Base-by-base conservation (phyloP, 2,797 vertebrate genomes). In the Acridotheres tristis region DNA sequence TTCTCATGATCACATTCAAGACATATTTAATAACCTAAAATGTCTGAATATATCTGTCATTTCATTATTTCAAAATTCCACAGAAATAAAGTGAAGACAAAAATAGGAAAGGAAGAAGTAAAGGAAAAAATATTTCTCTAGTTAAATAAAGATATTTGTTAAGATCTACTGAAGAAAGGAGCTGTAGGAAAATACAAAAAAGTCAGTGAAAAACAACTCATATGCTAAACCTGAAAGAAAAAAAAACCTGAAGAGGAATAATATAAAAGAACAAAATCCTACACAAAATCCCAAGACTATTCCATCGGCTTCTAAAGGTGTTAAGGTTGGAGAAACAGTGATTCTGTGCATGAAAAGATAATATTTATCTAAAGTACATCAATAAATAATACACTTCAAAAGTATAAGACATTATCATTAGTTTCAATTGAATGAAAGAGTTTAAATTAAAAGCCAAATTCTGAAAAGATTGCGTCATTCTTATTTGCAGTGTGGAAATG, bases 121-220 rank as follows among this genome's bases (percentile, higher is more conserved):
- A 34, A 14, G 6, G 5, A 4, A 40, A 57, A 54, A n/a, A 1
- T 21, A 19, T 38, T 69, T 58, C 3, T 63, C 9, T 42, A 38
- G 5, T 7, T 77, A 88, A 50, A 42, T 21, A 77, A 63, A 69
- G 9, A 34, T 32, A 79, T 45, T 68, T 36, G 4, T 11, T 79
- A 63, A 27, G 34, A 72, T 27, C 20, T 57, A 43, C 11, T 36
- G 13, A 73, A 80, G 15, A 90, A 5, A 13, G 36, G 18, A 68
- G 2, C 12, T 57, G 2, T 16, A 71, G 26, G 1, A 45, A 72
- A 51, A 40, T 9, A 73, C 4, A 48, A 54, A 84, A 51, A 63
- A 48, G 7, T 0, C 9, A 21, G 5, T 4, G 3, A 9, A 53
- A 54, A 65, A 3, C 2, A 43, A 50, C 3, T 8, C 9, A 6